Evolutionary conservation across 2,888 invertebrate species (phyloP).

Genomic region (Criorhina ranunculi): DNA sequence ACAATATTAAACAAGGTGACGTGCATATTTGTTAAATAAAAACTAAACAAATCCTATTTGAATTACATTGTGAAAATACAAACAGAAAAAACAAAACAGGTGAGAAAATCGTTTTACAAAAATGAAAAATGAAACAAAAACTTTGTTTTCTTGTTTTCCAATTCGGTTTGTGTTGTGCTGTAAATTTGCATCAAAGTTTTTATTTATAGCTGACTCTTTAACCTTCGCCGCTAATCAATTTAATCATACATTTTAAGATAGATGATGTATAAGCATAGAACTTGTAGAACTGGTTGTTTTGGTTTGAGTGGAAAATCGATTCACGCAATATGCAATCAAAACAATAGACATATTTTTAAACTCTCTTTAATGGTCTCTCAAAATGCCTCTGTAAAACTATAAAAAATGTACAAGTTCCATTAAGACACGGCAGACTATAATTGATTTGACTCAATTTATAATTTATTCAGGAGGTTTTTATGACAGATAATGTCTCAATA

Average conservation of each 20-base stretch:
- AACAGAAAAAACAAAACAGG: constrained; percentile 51
- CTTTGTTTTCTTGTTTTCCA: constrained; percentile 10
- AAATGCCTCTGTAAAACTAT: background rate
- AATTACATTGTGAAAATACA: constrained; percentile 19
- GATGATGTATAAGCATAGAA: constrained; percentile 29
- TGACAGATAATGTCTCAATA: background rate
- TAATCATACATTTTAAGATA: constrained; percentile 19
- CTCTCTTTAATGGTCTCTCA: background rate
- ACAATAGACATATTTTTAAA: constrained; percentile 20
- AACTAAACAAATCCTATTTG: background rate
- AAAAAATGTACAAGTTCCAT: background rate
- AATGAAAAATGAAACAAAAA: background rate
- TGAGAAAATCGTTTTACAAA: constrained; percentile 23
- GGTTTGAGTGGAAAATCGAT: constrained; percentile 72
- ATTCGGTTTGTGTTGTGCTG: constrained; percentile 9
- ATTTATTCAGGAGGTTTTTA: background rate
- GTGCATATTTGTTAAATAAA: constrained; percentile 4
- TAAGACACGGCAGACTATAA: background rate
- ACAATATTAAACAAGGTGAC: constrained; percentile 29
- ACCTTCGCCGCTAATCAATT: constrained; percentile 65
- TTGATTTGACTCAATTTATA: background rate
- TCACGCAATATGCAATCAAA: constrained; percentile 52
- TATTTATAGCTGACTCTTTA: constrained; percentile 59
- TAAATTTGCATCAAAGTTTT: constrained; percentile 23
- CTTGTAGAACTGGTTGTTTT: constrained; percentile 70